A percentile compares a stretch with the other conserved stretches of the same genome.
Evolutionary conservation across 53 echinoderm and acorn worm species (phyloP).

Genomic region (Crossaster papposus): DNA sequence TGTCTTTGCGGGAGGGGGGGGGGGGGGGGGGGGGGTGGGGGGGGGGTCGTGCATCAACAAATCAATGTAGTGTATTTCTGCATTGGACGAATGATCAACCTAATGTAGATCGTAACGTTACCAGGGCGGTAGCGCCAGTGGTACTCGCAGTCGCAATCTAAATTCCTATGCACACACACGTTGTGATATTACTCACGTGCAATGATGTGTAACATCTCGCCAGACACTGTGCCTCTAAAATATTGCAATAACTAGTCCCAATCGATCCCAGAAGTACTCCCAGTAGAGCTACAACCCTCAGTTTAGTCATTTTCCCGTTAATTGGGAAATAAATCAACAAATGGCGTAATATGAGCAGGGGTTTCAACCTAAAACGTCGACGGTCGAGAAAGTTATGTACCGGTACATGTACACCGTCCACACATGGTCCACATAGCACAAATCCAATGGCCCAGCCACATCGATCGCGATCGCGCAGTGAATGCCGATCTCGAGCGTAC

Average conservation of each 20-base stretch:
- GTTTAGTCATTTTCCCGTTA: constrained; percentile 35
- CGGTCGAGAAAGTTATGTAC: no score
- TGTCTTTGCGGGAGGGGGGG: no score
- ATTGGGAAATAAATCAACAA: not conserved
- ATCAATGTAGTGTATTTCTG: no score
- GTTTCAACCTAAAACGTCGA: constrained; percentile 29
- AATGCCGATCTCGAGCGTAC: not conserved
- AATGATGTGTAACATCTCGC: constrained; percentile 58
- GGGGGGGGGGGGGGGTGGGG: no score
- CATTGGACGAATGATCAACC: no score
- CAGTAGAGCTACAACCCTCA: constrained; percentile 39
- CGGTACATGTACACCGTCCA: no score
- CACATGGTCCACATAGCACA: constrained; percentile 37
- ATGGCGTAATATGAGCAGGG: constrained; percentile 32
- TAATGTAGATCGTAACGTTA: no score
- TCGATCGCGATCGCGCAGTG: not conserved
- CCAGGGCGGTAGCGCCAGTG: no score
- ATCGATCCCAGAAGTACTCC: constrained; percentile 52
- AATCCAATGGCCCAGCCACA: constrained; percentile 40
- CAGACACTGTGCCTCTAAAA: constrained; percentile 63
- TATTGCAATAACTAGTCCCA: constrained; percentile 44
- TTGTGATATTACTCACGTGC: constrained; percentile 74
- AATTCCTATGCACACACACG: no score
- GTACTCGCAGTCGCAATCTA: no score
- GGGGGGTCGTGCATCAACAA: no score